A percentile compares a stretch with the other conserved stretches of the same genome.
Evolutionary conservation across 1,140 invertebrate species (phyloP).

Genomic region (Drosophila asahinai): DNA sequence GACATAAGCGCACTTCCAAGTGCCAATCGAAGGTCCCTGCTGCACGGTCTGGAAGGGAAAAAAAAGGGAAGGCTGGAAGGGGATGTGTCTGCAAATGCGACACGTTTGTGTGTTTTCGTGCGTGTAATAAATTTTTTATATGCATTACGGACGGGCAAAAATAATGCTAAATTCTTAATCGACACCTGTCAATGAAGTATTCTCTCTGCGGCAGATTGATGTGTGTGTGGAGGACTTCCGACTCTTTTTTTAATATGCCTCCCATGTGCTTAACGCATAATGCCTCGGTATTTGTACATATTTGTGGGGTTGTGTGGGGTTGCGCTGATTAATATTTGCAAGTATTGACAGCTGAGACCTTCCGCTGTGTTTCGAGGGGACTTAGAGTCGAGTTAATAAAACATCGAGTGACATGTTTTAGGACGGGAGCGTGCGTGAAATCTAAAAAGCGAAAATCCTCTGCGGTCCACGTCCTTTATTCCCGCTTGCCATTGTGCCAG

Average conservation of each 20-base stretch:
- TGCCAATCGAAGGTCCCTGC: constrained; percentile 54
- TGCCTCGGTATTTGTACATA: constrained; percentile 47
- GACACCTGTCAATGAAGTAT: constrained; percentile 78
- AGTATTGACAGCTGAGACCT: constrained; percentile 82
- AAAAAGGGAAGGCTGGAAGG: not conserved
- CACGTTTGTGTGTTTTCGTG: constrained; percentile 82
- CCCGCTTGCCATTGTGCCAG: constrained; percentile 25
- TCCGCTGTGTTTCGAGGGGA: constrained; percentile 22
- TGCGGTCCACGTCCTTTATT: constrained; percentile 14
- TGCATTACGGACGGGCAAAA: constrained; percentile 70
- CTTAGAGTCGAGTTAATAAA: constrained; percentile 70
- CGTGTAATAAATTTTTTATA: constrained; percentile 83
- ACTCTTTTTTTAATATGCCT: constrained; percentile 71
- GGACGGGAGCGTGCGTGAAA: constrained; percentile 59
- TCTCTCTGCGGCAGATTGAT: constrained; percentile 51
- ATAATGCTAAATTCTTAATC: constrained; percentile 83
- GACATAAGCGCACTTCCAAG: constrained; percentile 74
- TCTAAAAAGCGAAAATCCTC: constrained; percentile 52
- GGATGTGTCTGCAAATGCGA: constrained; percentile 61
- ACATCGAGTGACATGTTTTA: constrained; percentile 70
- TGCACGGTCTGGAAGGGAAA: constrained; percentile 1
- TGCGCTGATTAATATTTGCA: constrained; percentile 76
- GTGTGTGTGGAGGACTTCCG: constrained; percentile 30
- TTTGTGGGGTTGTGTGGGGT: constrained; percentile 5
- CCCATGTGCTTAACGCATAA: constrained; percentile 61